Evolutionary conservation across 2,113 vertebrate genomes (phyloP).

Genomic region (Periophthalmodon schlosseri): DNA sequence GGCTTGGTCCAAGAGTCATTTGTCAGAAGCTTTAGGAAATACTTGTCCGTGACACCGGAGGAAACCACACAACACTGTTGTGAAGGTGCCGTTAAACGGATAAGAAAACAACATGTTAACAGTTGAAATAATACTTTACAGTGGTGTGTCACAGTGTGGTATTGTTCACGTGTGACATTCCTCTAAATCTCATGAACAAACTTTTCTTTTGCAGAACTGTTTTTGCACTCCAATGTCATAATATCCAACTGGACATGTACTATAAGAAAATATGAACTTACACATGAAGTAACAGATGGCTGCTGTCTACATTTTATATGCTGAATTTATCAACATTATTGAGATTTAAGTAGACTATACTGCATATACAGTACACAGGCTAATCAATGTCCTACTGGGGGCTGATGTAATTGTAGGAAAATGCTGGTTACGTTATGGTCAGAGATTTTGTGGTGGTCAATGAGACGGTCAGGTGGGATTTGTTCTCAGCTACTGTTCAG

Average conservation of each 20-base stretch:
- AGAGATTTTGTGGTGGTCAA: neutral
- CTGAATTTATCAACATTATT: neutral
- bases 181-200: conserved; percentile 29
- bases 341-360: too few relatives aligned
- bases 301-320: neutral
- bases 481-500: neutral
- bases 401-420: neutral
- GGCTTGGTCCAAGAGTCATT: neutral
- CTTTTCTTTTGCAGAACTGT: conserved; percentile 9
- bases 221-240: neutral
- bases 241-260: neutral
- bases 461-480: conserved; percentile 2
- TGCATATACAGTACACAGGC: neutral
- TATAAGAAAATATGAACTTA: neutral
- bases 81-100: neutral
- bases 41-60: neutral
- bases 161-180: conserved; percentile 38
- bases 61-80: neutral
- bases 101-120: neutral
- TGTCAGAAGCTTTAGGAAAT: conserved; percentile 6
- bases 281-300: neutral
- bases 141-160: conserved; percentile 21
- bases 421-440: neutral
- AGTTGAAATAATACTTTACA: conserved; percentile 11
- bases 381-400: neutral